These are phyloP conservation scores for Heteromurus nitidus DNA, from an alignment of 2,888 invertebrate species.

Conservation along the genomic window DNA sequence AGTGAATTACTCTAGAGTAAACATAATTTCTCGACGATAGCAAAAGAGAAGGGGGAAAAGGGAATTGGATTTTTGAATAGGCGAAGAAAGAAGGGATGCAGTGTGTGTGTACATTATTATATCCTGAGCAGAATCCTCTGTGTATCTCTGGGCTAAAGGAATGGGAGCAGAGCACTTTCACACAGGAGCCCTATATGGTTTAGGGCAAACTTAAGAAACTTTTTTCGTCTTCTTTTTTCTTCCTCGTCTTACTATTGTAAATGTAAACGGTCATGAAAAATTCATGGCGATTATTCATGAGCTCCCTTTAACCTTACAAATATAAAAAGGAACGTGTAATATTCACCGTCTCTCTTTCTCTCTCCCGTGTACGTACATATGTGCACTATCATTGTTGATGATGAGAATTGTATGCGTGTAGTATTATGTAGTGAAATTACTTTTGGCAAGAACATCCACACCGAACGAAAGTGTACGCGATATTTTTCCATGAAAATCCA, in stretches of 20 bases:
- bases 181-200: background rate
- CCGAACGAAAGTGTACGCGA: background rate
- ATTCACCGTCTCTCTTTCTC: background rate
- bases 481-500: background rate
- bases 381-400: background rate
- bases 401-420: background rate
- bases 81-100: background rate
- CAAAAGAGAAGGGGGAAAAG: slow-evolving; percentile 7
- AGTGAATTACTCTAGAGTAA: slow-evolving; percentile 8
- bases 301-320: background rate
- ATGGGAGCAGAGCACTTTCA: background rate
- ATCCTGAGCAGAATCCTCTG: background rate
- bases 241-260: slow-evolving; percentile 17
- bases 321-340: background rate
- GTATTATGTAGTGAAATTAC: background rate
- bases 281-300: slow-evolving; percentile 41
- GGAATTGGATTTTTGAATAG: slow-evolving; percentile 24
- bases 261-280: slow-evolving; percentile 39
- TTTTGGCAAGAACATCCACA: background rate
- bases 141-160: background rate
- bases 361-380: background rate
- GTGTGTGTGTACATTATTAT: no score
- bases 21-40: slow-evolving; percentile 3
- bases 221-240: background rate
- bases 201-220: slow-evolving; percentile 5